Conservation (phyloP, 1,140 invertebrate species). For the Drosophila arawakana region DNA sequence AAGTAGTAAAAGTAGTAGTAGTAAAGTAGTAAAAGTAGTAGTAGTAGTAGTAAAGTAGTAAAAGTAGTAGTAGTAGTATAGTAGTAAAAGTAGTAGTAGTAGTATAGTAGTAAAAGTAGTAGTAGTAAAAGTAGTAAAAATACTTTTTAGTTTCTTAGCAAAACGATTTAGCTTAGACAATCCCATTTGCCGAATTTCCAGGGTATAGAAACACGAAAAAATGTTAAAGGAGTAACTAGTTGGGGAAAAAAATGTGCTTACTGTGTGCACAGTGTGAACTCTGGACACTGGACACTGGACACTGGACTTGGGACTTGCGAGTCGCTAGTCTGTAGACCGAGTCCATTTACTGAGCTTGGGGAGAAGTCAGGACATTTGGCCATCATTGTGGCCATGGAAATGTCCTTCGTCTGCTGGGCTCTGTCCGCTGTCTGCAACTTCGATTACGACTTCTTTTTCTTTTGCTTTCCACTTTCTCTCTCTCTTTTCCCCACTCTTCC, state of each 20-base stretch:
- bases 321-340: background rate
- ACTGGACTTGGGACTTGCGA: background rate
- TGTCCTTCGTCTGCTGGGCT: background rate
- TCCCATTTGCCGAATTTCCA: background rate
- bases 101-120: too few species aligned
- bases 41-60: too few species aligned
- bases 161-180: too few species aligned
- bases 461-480: background rate
- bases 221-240: constrained; percentile 12
- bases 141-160: too few species aligned
- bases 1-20: too few species aligned
- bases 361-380: constrained; percentile 46
- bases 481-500: background rate
- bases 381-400: constrained; percentile 58
- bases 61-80: too few species aligned
- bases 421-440: constrained; percentile 3
- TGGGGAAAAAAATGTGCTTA: constrained; percentile 2
- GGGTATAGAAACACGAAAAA: background rate
- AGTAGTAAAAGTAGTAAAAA: too few species aligned
- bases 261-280: constrained; percentile 8
- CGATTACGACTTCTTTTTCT: background rate
- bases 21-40: too few species aligned
- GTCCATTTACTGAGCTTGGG: constrained; percentile 1
- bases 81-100: too few species aligned
- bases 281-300: background rate